Evolutionary conservation across 2,888 invertebrate species (phyloP).

Genomic region (Bimastos eiseni): DNA sequence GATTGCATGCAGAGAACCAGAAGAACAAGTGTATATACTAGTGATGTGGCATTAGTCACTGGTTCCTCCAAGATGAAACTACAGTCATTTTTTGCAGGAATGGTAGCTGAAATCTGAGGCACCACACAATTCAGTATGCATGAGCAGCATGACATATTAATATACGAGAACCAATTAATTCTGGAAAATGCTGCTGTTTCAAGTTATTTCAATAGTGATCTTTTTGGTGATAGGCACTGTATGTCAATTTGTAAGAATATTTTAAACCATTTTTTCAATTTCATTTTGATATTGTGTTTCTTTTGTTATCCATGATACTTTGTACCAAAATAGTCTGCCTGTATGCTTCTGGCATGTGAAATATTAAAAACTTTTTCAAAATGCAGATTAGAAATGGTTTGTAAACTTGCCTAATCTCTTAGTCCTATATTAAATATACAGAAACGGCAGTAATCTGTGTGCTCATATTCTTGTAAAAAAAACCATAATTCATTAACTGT

Average conservation of each 20-base stretch:
- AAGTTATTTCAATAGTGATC: neutral
- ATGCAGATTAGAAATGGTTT: neutral
- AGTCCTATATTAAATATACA: neutral
- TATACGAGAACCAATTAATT: neutral
- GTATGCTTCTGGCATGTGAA: neutral
- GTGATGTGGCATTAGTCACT: neutral
- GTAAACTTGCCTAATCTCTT: neutral
- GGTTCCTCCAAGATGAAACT: neutral
- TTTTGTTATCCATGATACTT: neutral
- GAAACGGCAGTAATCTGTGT: neutral
- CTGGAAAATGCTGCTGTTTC: neutral
- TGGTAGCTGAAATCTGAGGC: neutral
- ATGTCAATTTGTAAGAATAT: neutral
- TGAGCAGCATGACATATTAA: neutral
- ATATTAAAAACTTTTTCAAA: neutral
- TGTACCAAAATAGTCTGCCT: neutral
- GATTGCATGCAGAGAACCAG: too few relatives aligned
- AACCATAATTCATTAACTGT: neutral
- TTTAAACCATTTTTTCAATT: neutral
- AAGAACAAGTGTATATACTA: neutral
- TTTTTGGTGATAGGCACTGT: neutral
- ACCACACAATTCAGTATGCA: neutral
- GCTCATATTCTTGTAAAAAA: neutral
- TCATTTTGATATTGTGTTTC: neutral
- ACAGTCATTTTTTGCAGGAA: neutral